phyloP scores from a whole-genome alignment of 2,888 invertebrate genomes.

The Apodemia duryi region DNA sequence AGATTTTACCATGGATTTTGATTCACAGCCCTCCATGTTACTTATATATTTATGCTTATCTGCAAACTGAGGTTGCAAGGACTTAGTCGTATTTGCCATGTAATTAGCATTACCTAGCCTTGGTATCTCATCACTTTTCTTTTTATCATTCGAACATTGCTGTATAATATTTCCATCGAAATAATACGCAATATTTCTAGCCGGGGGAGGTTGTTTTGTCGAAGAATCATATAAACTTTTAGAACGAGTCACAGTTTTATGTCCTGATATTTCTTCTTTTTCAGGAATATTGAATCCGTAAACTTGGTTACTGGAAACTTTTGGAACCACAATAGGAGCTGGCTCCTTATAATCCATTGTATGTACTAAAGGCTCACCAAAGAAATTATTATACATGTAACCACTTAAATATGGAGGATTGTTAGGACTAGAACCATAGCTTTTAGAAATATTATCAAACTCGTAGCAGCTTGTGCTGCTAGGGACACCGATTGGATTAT shows the following conservation, averaged over 20 bases:
- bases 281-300: slow-evolving; percentile 61
- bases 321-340: slow-evolving; percentile 39
- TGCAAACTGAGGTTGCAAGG: slow-evolving; percentile 62
- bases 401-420: slow-evolving; percentile 73
- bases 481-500: slow-evolving; percentile 48
- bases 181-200: slow-evolving; percentile 73
- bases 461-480: slow-evolving; percentile 73
- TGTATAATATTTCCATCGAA: slow-evolving; percentile 70
- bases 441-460: slow-evolving; percentile 78
- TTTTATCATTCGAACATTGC: slow-evolving; percentile 57
- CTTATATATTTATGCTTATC: slow-evolving; percentile 67
- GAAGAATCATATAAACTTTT: slow-evolving; percentile 68
- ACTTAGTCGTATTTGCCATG: slow-evolving; percentile 69
- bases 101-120: slow-evolving; percentile 77
- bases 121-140: slow-evolving; percentile 78
- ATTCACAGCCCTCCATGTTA: slow-evolving; percentile 67
- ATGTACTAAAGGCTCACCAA: slow-evolving; percentile 48
- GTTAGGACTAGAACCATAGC: slow-evolving; percentile 82
- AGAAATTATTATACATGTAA: slow-evolving; percentile 76
- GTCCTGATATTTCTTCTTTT: slow-evolving; percentile 47
- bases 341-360: slow-evolving; percentile 43
- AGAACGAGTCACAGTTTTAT: slow-evolving; percentile 70
- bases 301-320: slow-evolving; percentile 52
- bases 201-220: slow-evolving; percentile 52
- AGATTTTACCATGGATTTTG: slow-evolving; percentile 66